Conservation (phyloP, 2,797 vertebrate species). For the Dallia pectoralis region DNA sequence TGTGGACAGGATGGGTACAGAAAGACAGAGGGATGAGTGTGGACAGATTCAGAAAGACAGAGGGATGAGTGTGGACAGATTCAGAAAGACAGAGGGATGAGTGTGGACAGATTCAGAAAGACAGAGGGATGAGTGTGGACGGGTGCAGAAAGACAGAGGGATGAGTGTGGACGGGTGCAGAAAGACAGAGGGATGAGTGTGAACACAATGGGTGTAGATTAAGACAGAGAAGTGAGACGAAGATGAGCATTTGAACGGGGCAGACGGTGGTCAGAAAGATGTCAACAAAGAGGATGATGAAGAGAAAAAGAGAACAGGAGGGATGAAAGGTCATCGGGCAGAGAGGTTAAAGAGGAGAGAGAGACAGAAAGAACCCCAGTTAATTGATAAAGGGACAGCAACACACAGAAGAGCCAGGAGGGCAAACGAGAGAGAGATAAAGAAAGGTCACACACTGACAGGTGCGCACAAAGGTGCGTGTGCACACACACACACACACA, state of each 20-base stretch:
- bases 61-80: not conserved
- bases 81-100: not conserved
- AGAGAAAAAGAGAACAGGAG: not conserved
- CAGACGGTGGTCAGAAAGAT: not conserved
- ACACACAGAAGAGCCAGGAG: not conserved
- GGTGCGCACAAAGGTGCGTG: not conserved
- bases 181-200: not conserved
- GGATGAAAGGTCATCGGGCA: not conserved
- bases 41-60: not conserved
- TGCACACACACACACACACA: constrained; percentile 29
- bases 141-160: not conserved
- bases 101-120: not conserved
- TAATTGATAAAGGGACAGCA: constrained; percentile 6
- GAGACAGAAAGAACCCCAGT: constrained; percentile 16
- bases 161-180: too few relatives aligned
- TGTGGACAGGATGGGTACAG: too few relatives aligned
- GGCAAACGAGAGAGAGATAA: constrained; percentile 19
- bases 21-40: not conserved
- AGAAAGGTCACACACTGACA: constrained; percentile 11
- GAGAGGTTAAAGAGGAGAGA: constrained; percentile 3
- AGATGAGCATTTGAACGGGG: not conserved
- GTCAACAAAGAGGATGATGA: not conserved
- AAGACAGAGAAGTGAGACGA: not conserved
- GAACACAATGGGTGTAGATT: not conserved
- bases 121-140: not conserved